Conservation (phyloP, 2,797 vertebrate genomes). For the Onychomys leucogaster region DNA sequence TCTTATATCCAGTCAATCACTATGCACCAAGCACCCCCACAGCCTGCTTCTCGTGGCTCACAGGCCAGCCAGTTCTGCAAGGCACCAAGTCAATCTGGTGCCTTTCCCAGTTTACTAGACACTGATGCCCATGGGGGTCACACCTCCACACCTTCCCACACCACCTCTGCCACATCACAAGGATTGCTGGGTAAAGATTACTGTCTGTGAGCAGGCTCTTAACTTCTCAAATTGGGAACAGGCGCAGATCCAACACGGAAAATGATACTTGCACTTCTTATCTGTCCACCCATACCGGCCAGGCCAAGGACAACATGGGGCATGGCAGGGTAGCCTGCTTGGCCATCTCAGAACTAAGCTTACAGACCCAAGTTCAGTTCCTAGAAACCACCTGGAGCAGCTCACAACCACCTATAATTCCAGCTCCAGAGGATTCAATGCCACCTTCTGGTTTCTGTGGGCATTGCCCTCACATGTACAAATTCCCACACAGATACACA, state of each 20-base stretch:
- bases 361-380: not conserved
- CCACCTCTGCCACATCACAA: rapidly evolving
- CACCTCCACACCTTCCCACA: rapidly evolving
- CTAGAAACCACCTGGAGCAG: not conserved
- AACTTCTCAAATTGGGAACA: not conserved
- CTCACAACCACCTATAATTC: not conserved
- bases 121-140: not conserved
- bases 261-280: not conserved
- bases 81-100: not conserved
- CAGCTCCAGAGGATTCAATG: not conserved
- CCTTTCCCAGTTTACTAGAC: not conserved
- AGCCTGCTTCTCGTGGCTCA: not conserved
- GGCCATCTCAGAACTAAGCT: not conserved
- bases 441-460: not conserved
- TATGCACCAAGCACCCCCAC: not conserved
- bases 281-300: not conserved
- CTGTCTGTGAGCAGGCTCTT: not conserved
- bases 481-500: not conserved
- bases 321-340: not conserved
- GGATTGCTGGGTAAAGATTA: no score
- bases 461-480: not conserved
- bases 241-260: not conserved
- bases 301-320: not conserved
- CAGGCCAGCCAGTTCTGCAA: not conserved
- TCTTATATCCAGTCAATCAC: not conserved